These are phyloP conservation scores for Cephus spinipes DNA, from an alignment of 2,888 invertebrate species.

Conservation along the genomic window DNA sequence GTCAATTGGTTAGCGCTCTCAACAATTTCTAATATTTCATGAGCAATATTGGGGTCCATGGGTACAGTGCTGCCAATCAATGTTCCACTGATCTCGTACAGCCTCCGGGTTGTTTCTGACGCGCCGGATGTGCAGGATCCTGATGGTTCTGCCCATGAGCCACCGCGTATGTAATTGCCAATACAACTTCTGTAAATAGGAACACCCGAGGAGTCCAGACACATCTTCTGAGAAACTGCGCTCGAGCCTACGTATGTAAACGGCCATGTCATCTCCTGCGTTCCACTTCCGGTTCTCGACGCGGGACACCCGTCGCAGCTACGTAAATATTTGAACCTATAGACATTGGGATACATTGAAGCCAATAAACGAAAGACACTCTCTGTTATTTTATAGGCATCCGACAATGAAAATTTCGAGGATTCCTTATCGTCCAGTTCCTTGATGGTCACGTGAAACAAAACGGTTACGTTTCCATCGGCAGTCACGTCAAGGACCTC, in stretches of 20 bases:
- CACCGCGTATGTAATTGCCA: slow-evolving; percentile 36
- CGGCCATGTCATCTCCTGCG: background rate
- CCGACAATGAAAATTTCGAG: background rate
- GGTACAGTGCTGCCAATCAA: slow-evolving; percentile 16
- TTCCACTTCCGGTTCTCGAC: background rate
- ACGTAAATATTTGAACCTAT: slow-evolving; percentile 12
- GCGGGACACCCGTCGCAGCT: slow-evolving; percentile 12
- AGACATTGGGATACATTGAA: slow-evolving; percentile 4
- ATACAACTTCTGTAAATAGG: slow-evolving; percentile 33
- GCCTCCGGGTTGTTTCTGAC: slow-evolving; percentile 13
- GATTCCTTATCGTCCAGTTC: slow-evolving; percentile 12
- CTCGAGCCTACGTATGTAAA: slow-evolving; percentile 1
- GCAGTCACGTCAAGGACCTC: slow-evolving; percentile 66
- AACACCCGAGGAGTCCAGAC: slow-evolving; percentile 28
- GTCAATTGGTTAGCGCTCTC: slow-evolving; percentile 66
- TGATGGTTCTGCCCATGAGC: slow-evolving; percentile 30
- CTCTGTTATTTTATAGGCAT: slow-evolving; percentile 9
- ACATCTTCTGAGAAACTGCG: slow-evolving; percentile 31
- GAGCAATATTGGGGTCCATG: slow-evolving; percentile 44
- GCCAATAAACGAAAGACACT: slow-evolving; percentile 11
- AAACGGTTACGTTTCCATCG: slow-evolving; percentile 54
- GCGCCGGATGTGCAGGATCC: slow-evolving; percentile 20
- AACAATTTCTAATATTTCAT: slow-evolving; percentile 65
- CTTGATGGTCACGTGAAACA: slow-evolving; percentile 67
- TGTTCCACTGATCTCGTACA: slow-evolving; percentile 12